Base-by-base conservation (phyloP, 2,113 vertebrate species). In the Tylochromis polylepis region DNA sequence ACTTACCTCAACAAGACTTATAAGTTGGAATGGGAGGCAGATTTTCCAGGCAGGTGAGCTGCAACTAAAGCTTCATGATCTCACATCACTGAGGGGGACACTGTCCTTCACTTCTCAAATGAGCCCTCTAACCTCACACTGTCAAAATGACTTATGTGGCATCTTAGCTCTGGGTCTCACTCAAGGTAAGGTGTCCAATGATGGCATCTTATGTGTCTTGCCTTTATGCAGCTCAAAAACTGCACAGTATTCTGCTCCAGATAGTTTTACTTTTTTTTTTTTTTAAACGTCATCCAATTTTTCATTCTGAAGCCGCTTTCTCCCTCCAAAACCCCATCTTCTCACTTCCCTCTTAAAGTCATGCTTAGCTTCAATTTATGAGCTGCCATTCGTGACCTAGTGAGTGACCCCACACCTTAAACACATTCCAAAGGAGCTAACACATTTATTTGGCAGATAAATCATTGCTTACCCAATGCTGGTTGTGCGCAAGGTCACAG, bases 381-480 rank as follows among this genome's bases (percentile, higher is more conserved):
- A 93, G 89, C 93, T 92, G 95, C 89, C 94, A 90, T 93, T 89
- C 94, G 83, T 95, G 95, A 95, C 95, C 95, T 90, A 82, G 90
- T 86, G 65, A 85, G 81, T 92, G 94, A 96, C 95, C 93, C 93
- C 84, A 36, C 84, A 86, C 81, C 88, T 95, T 95, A 95, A 96
- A 94, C 89, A 95, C 94, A 93, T 96, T 95, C 95, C 94, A 93
- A 92, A 88, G 91, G 89, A 93, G 94, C 95, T 88, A 94, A 94
- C 93, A 93, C 80, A 95, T 96, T 95, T 96, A 96, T 96, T 93
- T 92, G 91, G 91, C 88, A 91, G 91, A 96, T 95, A 96, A 96
- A 96, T 96, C 94, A 95, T 90, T 81, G 87, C 92, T 91, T 95
- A 93, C 87, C 88, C 93, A 96, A 95, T 70, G 92, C 93, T 84